Conservation (phyloP, 1,140 invertebrate species). For the Drosophila prosaltans region DNA sequence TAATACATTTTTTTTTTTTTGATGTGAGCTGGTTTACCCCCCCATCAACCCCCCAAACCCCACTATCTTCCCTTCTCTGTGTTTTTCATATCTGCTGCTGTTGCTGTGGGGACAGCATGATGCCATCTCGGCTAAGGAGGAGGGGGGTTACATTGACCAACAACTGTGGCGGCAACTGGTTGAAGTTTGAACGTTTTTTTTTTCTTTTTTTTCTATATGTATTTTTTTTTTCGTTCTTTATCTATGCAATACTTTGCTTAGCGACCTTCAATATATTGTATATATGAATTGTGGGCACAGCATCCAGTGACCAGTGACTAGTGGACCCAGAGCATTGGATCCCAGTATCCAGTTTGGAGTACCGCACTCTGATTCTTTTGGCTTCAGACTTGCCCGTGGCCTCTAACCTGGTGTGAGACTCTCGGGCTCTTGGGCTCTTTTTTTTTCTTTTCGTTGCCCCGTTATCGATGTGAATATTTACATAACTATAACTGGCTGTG, state of each 20-base stretch:
- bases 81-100: neutral
- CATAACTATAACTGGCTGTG: constrained; percentile 10
- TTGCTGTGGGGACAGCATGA: constrained; percentile 4
- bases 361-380: constrained; percentile 2
- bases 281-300: constrained; percentile 1
- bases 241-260: constrained; percentile 7
- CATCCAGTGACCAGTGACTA: neutral
- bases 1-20: neutral
- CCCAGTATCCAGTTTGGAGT: neutral
- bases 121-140: neutral
- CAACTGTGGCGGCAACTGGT: constrained; percentile 2
- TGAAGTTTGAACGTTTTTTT: constrained; percentile 3
- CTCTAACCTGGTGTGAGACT: constrained; percentile 6
- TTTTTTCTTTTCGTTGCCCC: neutral
- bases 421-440: neutral
- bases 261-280: constrained; percentile 1
- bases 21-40: too few relatives aligned
- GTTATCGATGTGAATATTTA: constrained; percentile 6
- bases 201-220: neutral
- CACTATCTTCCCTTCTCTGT: neutral
- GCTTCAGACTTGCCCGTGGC: constrained; percentile 6
- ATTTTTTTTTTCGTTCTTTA: neutral
- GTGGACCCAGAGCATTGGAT: neutral
- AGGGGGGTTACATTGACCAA: neutral
- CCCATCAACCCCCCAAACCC: neutral